Evolutionary conservation across 2,113 vertebrate species (phyloP), one percentile per base, ranked within the genome.

Genomic region (Cichladusa arquata): DNA sequence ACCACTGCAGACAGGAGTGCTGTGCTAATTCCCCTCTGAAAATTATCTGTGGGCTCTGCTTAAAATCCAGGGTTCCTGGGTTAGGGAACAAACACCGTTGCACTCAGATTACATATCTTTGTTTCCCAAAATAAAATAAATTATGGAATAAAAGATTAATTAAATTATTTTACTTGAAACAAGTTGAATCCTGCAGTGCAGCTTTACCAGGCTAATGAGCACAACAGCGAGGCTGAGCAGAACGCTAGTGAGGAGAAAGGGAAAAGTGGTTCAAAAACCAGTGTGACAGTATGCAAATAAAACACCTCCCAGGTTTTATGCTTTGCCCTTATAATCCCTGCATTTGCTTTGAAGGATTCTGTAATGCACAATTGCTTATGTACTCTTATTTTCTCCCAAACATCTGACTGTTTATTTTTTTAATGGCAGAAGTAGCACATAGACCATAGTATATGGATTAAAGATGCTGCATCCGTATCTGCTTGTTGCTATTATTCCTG

Each of bases 261-360:
- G 54, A 83, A 96, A 95, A 95, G 58, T 91, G 51, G 92, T 81
- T 89, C 95, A 97, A 93, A 96, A 96, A 73, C 42, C 97, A 96
- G 93, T 94, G 96, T 97, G 96, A 96, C 65, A 91, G 87, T 62
- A 73, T 5, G 36, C 66, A 95, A 94, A 96, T 73, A 80, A 87
- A 95, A 65, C 86, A 89, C 80, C 86, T 72, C 54, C 67, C 48
- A 81, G 48, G 61, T 58, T 88, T 90, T 77, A 8, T 62, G 64
- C 64, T 47, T 67, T 70, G 28, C 34, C 57, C 44, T 88, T n/a
- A 62, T 51, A 92, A 88, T 77, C 51, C 56, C 19, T 38, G 60
- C 67, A 36, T 28, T 11, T 38, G 18, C 31, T 90, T 70, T 88
- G 54, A 86, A 51, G 51, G 80, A 58, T 51, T 79, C 28, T 48